Evolutionary conservation across 2,888 invertebrate species (phyloP).

Genomic region (Lasius fuliginosus): DNA sequence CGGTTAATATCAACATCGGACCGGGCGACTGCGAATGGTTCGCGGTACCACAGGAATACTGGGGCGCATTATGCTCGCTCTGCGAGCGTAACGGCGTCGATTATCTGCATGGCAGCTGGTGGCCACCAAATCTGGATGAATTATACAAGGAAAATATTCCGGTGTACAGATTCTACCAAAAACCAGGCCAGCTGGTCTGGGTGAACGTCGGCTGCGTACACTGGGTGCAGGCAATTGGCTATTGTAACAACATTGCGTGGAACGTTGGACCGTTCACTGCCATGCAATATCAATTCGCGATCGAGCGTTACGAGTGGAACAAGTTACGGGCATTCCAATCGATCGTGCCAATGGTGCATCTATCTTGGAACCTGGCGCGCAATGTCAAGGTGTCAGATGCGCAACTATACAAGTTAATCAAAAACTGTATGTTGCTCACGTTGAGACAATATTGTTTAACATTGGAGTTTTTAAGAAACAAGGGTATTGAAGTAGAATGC

Average conservation of each 20-base stretch:
- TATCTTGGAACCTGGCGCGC: conserved; percentile 2
- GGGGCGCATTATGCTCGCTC: background rate
- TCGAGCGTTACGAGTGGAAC: conserved; percentile 18
- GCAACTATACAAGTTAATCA: background rate
- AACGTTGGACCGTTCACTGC: conserved; percentile 7
- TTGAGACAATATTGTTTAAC: background rate
- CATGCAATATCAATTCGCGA: background rate
- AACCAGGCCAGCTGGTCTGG: background rate
- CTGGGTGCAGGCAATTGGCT: background rate
- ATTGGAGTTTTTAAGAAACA: background rate
- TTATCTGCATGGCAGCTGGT: background rate
- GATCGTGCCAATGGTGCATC: conserved; percentile 6
- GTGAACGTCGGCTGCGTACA: conserved; percentile 17
- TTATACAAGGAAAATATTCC: background rate
- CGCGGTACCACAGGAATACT: background rate
- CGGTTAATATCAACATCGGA: conserved; percentile 20
- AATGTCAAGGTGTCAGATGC: background rate
- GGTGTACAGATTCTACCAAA: background rate
- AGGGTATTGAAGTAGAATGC: background rate
- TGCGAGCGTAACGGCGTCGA: background rate
- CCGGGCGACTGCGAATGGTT: conserved; percentile 21
- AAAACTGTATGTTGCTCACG: background rate
- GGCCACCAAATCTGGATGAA: background rate
- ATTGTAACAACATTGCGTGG: conserved; percentile 14
- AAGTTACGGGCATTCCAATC: background rate